phyloP scores from a whole-genome alignment of 2,797 vertebrate genomes.

The Labroides dimidiatus region DNA sequence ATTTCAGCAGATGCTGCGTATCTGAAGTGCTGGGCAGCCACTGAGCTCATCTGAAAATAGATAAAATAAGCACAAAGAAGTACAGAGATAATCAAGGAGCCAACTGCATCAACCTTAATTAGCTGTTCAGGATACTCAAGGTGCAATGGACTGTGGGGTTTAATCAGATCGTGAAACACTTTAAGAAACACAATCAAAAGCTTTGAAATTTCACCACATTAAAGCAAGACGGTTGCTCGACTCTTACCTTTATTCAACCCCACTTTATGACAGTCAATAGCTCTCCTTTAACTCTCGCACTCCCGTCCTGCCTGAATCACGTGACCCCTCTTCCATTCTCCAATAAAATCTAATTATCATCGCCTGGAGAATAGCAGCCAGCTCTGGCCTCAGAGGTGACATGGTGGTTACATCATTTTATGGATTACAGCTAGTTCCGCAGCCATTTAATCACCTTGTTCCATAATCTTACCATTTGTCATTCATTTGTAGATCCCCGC shows the following conservation, averaged over 20 bases:
- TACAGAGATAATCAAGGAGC: conserved; percentile 10
- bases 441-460: conserved; percentile 59
- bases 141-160: conserved; percentile 4
- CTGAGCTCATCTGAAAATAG: conserved; percentile 14
- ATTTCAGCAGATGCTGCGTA: conserved; percentile 17
- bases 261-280: conserved; percentile 28
- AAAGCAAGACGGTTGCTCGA: neutral
- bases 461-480: conserved; percentile 65
- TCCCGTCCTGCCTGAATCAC: conserved; percentile 21
- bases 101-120: neutral
- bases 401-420: conserved; percentile 63
- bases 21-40: neutral
- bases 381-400: conserved; percentile 56
- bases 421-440: conserved; percentile 61
- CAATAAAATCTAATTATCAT: conserved; percentile 68
- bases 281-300: conserved; percentile 36
- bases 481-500: conserved; percentile 39
- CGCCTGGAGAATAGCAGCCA: conserved; percentile 41
- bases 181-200: conserved; percentile 8
- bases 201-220: conserved; percentile 3
- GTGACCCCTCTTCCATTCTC: conserved; percentile 36
- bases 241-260: conserved; percentile 21
- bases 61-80: neutral
- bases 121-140: neutral
- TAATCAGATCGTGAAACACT: neutral